Evolutionary conservation across 23 tunicate genomes (phyloP).

Genomic region (Trididemnum nubilum): DNA sequence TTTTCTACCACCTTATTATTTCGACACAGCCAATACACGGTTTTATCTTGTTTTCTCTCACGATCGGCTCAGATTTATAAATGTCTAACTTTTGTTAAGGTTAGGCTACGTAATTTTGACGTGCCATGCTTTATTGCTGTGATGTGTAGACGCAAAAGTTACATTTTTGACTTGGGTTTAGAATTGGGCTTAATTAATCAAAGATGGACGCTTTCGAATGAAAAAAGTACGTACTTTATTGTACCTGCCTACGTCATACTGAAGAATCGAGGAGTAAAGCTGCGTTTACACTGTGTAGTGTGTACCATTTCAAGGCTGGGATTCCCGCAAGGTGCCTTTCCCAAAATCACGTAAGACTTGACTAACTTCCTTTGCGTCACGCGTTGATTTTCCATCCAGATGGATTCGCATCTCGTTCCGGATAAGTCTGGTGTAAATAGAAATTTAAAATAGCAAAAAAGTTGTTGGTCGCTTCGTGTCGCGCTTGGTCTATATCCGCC

Average conservation of each 20-base stretch:
- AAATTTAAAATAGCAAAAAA: not conserved
- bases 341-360: too few relatives aligned
- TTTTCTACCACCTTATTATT: not conserved
- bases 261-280: too few relatives aligned
- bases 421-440: not conserved
- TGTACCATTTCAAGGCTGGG: too few relatives aligned
- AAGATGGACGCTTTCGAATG: not conserved
- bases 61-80: not conserved
- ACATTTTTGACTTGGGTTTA: not conserved
- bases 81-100: not conserved
- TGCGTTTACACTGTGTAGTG: too few relatives aligned
- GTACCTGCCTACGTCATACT: too few relatives aligned
- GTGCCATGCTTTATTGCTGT: not conserved
- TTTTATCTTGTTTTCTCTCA: not conserved
- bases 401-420: not conserved
- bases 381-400: not conserved
- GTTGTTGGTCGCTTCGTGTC: not conserved
- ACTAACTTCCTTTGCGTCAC: not conserved
- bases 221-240: not conserved
- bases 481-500: not conserved
- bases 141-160: not conserved
- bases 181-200: not conserved
- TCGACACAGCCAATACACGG: not conserved
- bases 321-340: too few relatives aligned
- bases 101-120: not conserved